phyloP scores from a whole-genome alignment of 2,113 vertebrate genomes.

The Oreochromis aureus region DNA sequence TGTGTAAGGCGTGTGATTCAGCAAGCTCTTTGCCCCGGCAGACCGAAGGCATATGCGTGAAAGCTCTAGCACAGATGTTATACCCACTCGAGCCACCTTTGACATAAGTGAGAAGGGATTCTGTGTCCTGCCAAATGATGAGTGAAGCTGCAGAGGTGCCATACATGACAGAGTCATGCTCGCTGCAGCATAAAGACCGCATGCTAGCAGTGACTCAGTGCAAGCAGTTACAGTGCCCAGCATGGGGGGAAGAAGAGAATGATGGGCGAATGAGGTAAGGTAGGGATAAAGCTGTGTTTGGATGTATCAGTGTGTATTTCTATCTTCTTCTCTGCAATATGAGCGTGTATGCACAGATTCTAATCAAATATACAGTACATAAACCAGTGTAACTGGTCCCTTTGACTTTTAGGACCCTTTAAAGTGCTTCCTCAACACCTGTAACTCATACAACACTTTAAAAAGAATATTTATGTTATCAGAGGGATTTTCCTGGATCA shows the following conservation, averaged over 20 bases:
- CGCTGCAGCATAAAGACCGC: conserved; percentile 13
- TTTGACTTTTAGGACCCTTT: background rate
- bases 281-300: background rate
- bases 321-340: background rate
- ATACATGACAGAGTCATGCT: background rate
- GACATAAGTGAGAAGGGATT: conserved; percentile 9
- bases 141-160: background rate
- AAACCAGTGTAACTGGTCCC: background rate
- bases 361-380: background rate
- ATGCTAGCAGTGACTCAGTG: conserved; percentile 27
- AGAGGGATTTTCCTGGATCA: background rate
- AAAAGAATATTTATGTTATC: background rate
- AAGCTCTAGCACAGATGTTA: background rate
- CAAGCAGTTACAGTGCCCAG: background rate
- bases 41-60: background rate
- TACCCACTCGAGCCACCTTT: conserved; percentile 36
- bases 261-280: background rate
- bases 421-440: background rate
- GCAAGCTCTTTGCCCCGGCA: background rate
- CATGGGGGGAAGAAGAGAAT: background rate
- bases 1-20: background rate
- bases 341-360: background rate
- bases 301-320: background rate
- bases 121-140: background rate
- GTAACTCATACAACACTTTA: background rate